These are phyloP conservation scores for Dascyllus trimaculatus DNA, from an alignment of 2,113 vertebrate species.

Conservation along the genomic window DNA sequence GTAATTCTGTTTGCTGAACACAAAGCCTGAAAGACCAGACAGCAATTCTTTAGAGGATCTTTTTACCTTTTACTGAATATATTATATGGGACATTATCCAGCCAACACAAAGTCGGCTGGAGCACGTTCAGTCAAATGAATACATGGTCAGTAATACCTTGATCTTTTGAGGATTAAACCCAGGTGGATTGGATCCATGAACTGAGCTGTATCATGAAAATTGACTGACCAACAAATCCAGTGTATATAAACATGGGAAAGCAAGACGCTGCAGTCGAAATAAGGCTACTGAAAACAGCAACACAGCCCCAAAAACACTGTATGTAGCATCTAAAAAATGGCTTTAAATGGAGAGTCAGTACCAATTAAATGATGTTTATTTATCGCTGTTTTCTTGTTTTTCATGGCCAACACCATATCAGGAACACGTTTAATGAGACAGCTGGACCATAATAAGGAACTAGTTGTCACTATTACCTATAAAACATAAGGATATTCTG, in stretches of 20 bases:
- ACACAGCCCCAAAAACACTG: not conserved
- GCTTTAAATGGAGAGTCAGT: not conserved
- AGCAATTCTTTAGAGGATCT: not conserved
- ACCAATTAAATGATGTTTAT: not conserved
- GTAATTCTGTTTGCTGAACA: not conserved
- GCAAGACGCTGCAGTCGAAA: not conserved
- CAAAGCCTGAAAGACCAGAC: not conserved
- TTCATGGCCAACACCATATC: not conserved
- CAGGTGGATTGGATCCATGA: not conserved
- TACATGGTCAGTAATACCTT: not conserved
- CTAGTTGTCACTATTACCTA: not conserved
- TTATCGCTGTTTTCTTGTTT: not conserved
- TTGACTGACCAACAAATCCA: slow-evolving; percentile 11
- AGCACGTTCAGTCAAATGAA: slow-evolving; percentile 20
- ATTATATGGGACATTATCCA: slow-evolving; percentile 13
- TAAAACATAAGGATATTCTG: not conserved
- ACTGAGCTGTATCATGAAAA: slow-evolving; percentile 12
- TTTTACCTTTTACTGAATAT: slow-evolving; percentile 2
- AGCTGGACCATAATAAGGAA: not conserved
- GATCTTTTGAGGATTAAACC: slow-evolving; percentile 1
- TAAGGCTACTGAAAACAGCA: not conserved
- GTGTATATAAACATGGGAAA: not conserved
- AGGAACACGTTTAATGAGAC: not conserved
- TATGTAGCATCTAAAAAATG: not conserved
- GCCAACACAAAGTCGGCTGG: slow-evolving; percentile 4